These are phyloP conservation scores for Steinernema hermaphroditum DNA, from an alignment of 2,888 invertebrate genomes.

Conservation along the genomic window DNA sequence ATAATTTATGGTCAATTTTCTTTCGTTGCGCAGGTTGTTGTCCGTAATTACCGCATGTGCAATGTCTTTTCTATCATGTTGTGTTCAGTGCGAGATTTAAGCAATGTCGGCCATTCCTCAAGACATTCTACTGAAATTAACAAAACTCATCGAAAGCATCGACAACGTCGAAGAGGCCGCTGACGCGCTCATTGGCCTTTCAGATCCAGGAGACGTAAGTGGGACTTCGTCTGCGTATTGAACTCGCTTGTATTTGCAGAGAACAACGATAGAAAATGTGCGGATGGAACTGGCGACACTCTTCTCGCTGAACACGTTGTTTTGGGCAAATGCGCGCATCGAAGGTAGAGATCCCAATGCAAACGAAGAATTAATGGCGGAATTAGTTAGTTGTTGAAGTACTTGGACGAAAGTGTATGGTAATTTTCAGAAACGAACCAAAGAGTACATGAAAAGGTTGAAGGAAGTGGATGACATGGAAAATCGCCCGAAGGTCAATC, in stretches of 20 bases:
- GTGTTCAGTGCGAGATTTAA: too few relatives aligned
- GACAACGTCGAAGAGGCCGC: neutral
- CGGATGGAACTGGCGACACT: neutral
- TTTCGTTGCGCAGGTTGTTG: too few relatives aligned
- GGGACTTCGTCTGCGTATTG: neutral
- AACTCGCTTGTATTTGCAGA: neutral
- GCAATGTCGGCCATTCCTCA: too few relatives aligned
- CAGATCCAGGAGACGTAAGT: neutral
- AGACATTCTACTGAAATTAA: too few relatives aligned
- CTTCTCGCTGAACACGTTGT: neutral
- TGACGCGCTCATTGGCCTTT: neutral
- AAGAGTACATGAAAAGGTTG: neutral
- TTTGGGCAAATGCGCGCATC: neutral
- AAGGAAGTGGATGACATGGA: neutral
- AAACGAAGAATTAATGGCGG: neutral
- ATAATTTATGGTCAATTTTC: too few relatives aligned
- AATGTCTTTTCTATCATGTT: too few relatives aligned
- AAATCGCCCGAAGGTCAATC: neutral
- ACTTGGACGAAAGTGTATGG: too few relatives aligned
- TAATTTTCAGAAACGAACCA: neutral
- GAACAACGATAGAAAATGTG: neutral
- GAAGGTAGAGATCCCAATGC: neutral
- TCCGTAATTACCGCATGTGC: too few relatives aligned
- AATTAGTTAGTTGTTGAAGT: constrained; percentile 6
- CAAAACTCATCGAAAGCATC: neutral